Evolutionary conservation across 2,888 invertebrate genomes (phyloP).

Genomic region (Ditula angustiorana): DNA sequence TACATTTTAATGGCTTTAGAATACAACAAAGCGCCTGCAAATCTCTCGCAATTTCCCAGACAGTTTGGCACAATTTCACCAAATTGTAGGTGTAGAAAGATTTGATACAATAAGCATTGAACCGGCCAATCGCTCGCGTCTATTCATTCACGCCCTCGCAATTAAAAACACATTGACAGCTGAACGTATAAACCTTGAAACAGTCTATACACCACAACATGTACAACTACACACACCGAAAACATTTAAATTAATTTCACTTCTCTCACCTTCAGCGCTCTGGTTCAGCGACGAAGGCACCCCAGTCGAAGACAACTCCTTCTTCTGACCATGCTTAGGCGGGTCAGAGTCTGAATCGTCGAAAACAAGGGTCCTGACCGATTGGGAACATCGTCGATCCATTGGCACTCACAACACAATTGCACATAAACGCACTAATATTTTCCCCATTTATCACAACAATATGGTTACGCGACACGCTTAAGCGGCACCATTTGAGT

Average conservation of each 20-base stretch:
- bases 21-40: slow-evolving; percentile 11
- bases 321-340: slow-evolving; percentile 74
- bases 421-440: slow-evolving; percentile 70
- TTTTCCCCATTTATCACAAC: slow-evolving; percentile 73
- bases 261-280: slow-evolving; percentile 76
- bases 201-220: slow-evolving; percentile 55
- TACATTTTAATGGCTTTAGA: slow-evolving; percentile 15
- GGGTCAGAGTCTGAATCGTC: slow-evolving; percentile 89
- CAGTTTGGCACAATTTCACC: slow-evolving; percentile 30
- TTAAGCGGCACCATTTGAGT: slow-evolving; percentile 55
- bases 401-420: slow-evolving; percentile 73
- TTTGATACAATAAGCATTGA: slow-evolving; percentile 10
- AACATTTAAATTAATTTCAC: slow-evolving; percentile 47
- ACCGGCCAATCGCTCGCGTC: slow-evolving; percentile 46
- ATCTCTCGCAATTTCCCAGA: slow-evolving; percentile 30
- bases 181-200: slow-evolving; percentile 74
- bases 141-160: slow-evolving; percentile 64
- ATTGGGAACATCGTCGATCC: slow-evolving; percentile 88
- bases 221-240: slow-evolving; percentile 47
- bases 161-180: slow-evolving; percentile 62
- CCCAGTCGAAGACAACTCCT: slow-evolving; percentile 67
- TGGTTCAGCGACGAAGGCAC: slow-evolving; percentile 74
- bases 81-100: slow-evolving; percentile 13
- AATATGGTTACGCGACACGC: slow-evolving; percentile 49
- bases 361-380: slow-evolving; percentile 91